phyloP scores from a whole-genome alignment of 2,113 vertebrate genomes.

The Solea senegalensis region DNA sequence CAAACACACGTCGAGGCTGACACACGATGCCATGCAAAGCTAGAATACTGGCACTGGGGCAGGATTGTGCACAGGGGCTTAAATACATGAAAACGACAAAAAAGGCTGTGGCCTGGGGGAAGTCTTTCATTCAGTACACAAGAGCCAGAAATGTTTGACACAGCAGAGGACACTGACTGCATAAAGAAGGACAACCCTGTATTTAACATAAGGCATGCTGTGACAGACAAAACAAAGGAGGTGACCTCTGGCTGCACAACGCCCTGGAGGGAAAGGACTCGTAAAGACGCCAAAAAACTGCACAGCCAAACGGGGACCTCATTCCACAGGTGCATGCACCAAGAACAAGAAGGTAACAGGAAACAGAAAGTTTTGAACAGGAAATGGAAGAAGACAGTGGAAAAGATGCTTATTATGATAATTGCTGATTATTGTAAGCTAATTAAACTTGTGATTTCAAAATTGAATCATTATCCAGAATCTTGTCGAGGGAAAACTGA shows the following conservation, averaged over 20 bases:
- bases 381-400: not conserved
- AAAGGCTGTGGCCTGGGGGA: constrained; percentile 37
- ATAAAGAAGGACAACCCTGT: constrained; percentile 41
- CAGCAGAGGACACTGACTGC: constrained; percentile 51
- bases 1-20: constrained; percentile 82
- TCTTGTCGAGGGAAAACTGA: too few relatives aligned
- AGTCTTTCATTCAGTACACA: constrained; percentile 20
- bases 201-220: constrained; percentile 75
- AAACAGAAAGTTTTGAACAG: constrained; percentile 49
- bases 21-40: constrained; percentile 82
- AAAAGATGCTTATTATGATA: too few relatives aligned
- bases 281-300: constrained; percentile 45
- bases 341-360: constrained; percentile 59
- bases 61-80: constrained; percentile 55
- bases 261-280: constrained; percentile 64
- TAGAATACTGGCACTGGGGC: constrained; percentile 52
- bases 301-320: constrained; percentile 68
- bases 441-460: too few relatives aligned
- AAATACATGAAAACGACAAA: constrained; percentile 39
- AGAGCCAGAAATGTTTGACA: constrained; percentile 55
- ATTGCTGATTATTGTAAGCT: too few relatives aligned
- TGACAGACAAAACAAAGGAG: constrained; percentile 65
- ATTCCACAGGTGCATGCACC: constrained; percentile 82
- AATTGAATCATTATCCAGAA: too few relatives aligned
- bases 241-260: constrained; percentile 49